Evolutionary conservation across 2,888 invertebrate species (phyloP).

Genomic region (Acleris emargana): DNA sequence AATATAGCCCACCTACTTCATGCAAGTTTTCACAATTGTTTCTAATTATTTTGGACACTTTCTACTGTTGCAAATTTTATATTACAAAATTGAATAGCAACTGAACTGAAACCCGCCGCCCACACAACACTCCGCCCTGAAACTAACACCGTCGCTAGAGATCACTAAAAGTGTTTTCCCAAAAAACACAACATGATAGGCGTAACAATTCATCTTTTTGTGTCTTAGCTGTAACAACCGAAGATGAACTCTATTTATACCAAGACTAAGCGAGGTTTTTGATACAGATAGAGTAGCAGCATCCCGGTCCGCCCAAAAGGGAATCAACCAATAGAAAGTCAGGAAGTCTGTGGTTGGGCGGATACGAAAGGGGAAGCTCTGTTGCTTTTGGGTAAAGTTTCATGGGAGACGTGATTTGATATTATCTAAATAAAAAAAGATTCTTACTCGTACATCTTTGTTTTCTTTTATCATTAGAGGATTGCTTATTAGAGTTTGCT

Average conservation of each 20-base stretch:
- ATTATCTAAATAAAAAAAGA: constrained; percentile 42
- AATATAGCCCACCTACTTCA: too few relatives aligned
- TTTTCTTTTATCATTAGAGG: constrained; percentile 20
- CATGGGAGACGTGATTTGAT: constrained; percentile 49
- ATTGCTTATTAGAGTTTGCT: background rate
- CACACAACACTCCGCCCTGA: constrained; percentile 66
- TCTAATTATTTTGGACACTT: constrained; percentile 19
- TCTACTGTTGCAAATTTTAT: constrained; percentile 27
- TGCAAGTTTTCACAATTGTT: constrained; percentile 5
- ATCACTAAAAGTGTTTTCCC: constrained; percentile 50
- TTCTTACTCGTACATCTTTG: constrained; percentile 29
- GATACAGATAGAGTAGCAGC: constrained; percentile 47
- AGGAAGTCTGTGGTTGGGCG: constrained; percentile 69
- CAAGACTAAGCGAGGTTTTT: constrained; percentile 54
- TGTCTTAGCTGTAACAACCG: constrained; percentile 49
- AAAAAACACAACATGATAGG: constrained; percentile 62
- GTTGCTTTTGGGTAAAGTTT: constrained; percentile 64
- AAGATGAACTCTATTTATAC: constrained; percentile 59
- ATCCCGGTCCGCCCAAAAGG: constrained; percentile 65
- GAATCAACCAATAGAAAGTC: constrained; percentile 60
- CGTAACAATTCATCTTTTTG: constrained; percentile 58
- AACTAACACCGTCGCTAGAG: constrained; percentile 63
- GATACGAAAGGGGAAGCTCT: constrained; percentile 64
- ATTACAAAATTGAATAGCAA: constrained; percentile 44
- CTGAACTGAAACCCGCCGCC: constrained; percentile 51